Percentiles rank a stretch among this genome's conserved stretches.
Conservation (phyloP, 92 coral and sea anemone genomes). For the Phenganax subtilis region DNA sequence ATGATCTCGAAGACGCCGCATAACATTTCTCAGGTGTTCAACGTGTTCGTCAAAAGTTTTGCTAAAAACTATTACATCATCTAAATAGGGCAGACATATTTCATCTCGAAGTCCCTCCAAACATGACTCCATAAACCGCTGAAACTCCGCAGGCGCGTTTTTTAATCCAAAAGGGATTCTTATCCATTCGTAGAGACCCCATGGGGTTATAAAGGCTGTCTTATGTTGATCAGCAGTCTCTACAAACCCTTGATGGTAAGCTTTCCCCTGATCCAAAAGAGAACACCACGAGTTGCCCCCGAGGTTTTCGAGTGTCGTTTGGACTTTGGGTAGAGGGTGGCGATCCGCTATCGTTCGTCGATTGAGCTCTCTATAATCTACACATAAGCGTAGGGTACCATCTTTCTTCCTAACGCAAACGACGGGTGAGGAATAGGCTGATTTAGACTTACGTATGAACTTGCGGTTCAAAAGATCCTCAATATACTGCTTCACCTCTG, state of each 20-base stretch:
- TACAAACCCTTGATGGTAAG: constrained; percentile 48
- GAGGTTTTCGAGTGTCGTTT: constrained; percentile 29
- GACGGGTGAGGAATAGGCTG: constrained; percentile 38
- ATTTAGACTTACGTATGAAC: constrained; percentile 30
- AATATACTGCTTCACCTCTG: constrained; percentile 17
- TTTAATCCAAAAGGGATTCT: constrained; percentile 46
- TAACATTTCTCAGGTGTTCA: no score
- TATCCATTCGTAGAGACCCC: constrained; percentile 52
- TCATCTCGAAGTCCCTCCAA: no score
- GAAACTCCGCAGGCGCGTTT: constrained; percentile 38
- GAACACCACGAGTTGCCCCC: constrained; percentile 46
- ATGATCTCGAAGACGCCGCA: no score
- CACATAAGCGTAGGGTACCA: constrained; percentile 23
- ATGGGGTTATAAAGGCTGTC: constrained; percentile 45
- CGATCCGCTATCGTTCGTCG: constrained; percentile 4
- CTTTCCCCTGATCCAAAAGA: constrained; percentile 46
- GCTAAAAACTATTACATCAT: no score
- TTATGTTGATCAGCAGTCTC: constrained; percentile 6
- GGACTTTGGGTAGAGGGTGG: constrained; percentile 33
- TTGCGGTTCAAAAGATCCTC: constrained; percentile 22
- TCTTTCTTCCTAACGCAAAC: constrained; percentile 46
- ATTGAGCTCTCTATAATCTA: constrained; percentile 22
- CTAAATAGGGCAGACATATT: no score
- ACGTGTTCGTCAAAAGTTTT: no score
- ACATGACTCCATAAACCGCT: neutral